Percentiles rank a stretch among this genome's conserved stretches.
Conservation (phyloP, 30 jellyfish, hydroid and myxozoan species). For the Mastigias papua region DNA sequence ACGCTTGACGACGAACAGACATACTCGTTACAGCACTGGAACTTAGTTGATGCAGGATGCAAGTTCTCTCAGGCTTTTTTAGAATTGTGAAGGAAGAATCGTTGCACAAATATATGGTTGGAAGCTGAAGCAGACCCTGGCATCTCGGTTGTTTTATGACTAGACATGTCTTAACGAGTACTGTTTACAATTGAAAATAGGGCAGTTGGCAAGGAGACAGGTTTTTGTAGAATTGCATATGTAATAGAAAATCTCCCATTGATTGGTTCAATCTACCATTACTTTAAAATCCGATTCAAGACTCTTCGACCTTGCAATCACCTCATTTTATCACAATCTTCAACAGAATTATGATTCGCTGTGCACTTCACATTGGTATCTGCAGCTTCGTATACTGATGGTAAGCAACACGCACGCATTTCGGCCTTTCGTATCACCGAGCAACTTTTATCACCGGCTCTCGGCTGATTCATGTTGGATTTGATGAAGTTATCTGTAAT, state of each 20-base stretch:
- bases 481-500: background rate
- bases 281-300: slow-evolving; percentile 7
- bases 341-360: background rate
- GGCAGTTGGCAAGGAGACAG: slow-evolving; percentile 76
- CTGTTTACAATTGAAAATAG: slow-evolving; percentile 69
- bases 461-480: background rate
- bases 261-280: slow-evolving; percentile 23
- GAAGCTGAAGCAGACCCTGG: background rate
- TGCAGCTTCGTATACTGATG: background rate
- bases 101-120: background rate
- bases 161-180: background rate
- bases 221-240: slow-evolving; percentile 25
- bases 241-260: slow-evolving; percentile 19
- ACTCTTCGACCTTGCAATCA: slow-evolving; percentile 15
- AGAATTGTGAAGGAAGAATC: background rate
- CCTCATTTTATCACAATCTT: background rate
- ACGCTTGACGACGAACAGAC: background rate
- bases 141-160: background rate
- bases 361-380: background rate
- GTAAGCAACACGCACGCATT: background rate
- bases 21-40: background rate
- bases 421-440: background rate
- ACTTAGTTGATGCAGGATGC: background rate
- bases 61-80: background rate
- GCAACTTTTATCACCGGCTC: background rate